Evolutionary conservation across 2,113 vertebrate species (phyloP).

Genomic region (Oceanodroma tethys): DNA sequence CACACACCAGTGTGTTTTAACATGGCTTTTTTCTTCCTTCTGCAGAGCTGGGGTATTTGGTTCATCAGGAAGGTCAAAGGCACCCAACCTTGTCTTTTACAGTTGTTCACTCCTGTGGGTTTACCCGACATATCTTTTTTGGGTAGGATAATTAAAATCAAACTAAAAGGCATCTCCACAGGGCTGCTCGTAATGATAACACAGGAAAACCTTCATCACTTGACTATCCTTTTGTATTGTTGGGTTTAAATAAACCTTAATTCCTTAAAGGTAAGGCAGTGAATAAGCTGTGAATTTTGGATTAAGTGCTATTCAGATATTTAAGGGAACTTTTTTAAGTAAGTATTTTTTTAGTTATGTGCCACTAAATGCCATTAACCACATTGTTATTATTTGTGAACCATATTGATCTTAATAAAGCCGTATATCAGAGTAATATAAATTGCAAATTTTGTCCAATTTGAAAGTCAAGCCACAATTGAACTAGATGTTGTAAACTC

Average conservation of each 20-base stretch:
- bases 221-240: neutral
- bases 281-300: neutral
- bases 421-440: neutral
- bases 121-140: constrained; percentile 10
- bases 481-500: neutral
- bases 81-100: constrained; percentile 18
- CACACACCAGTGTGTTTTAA: neutral
- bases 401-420: neutral
- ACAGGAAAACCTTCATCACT: neutral
- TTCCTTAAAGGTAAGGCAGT: neutral
- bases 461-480: neutral
- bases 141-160: neutral
- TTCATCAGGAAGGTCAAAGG: constrained; percentile 22
- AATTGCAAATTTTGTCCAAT: neutral
- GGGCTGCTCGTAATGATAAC: neutral
- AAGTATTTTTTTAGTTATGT: neutral
- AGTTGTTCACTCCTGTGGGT: constrained; percentile 29
- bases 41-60: constrained; percentile 4
- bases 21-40: neutral
- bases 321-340: neutral
- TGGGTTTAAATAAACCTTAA: neutral
- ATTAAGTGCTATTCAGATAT: neutral
- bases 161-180: neutral
- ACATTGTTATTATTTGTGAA: neutral
- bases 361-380: neutral